Base-by-base conservation (phyloP, 2,113 vertebrate genomes). In the human (Homo sapiens) region DNA sequence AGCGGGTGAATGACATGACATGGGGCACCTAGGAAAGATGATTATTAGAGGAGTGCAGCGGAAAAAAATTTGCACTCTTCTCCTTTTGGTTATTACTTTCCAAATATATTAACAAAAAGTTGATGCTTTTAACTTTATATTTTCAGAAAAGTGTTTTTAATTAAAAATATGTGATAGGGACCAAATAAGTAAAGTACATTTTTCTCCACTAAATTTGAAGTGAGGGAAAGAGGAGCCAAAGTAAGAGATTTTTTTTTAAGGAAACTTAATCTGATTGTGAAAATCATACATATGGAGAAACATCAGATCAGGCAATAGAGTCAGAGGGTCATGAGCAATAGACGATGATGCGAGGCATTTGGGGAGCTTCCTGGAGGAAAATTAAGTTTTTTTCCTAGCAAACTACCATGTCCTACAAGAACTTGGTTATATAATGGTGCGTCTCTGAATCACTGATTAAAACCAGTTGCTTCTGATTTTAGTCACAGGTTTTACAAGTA, bases 381-480 rank as follows among this genome's bases (percentile, higher is more conserved):
- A 48, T 64, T 64, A 59, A 3, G 18, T 73, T 43, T 45, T 45
- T 94, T 73, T 81, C n/a, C 52, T 38, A 8, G 22, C 64, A 81
- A 81, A 48, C 40, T 45, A 40, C 27, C 3, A 1, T 73, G 52
- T 52, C 79, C 70, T 84, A 4, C 2, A 66, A 89, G 94, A 88
- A 94, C 6, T n/a, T 45, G 72, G 35, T 72, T 84, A 57, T 17
- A 6, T 75, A 52, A 20, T 88, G 87, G 64, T 85, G 18, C 66
- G 35, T 93, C 94, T 96, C 84, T 72, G 90, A 96, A 86, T 75
- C 52, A 40, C 57, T 50, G 22, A 50, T 78, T 82, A 76, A 95
- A 85, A 88, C 25, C 45, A 73, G 8, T 91, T 84, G 38, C 72
- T 96, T 97, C 87, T 88, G 75, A 59, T 78, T 38, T 73, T 93